Evolutionary conservation across 1,140 invertebrate genomes (phyloP), one percentile per base, ranked within the genome.

Genomic region (Amyelois transitella): DNA sequence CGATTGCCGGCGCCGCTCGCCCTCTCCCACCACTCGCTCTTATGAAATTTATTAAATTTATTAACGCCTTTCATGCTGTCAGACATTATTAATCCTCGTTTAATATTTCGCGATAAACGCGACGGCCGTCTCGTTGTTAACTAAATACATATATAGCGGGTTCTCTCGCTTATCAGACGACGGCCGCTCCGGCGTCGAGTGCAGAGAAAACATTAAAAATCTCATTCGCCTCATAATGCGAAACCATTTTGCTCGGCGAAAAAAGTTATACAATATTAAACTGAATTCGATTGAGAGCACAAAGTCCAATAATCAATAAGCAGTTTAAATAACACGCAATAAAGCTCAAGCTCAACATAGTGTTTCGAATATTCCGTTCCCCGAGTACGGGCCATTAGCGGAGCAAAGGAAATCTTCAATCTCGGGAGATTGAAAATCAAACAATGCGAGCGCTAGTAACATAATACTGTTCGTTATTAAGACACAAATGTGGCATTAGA

Each of bases 401-500:
- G 57, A 68, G 62, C 57, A 71, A 77, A 67, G 63, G 53, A 73
- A 72, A 75, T 72, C 72, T 71, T 59, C 70, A 65, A 70, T 73
- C 70, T 76, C 71, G 45, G 49, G 74, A 77, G 72, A 80, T 80
- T 75, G 71, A 77, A 80, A 84, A 81, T 78, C 79, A 84, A 84
- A 84, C 77, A 84, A 78, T 77, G 61, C 56, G 65, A 70, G 56
- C 64, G 66, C 57, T 70, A 55, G 79, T 76, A 82, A 86, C 66
- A 71, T 80, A 72, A 81, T 84, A 82, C 71, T 56, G 64, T 77
- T 60, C 64, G 71, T 76, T 87, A 85, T 83, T 83, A 83, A 81
- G 70, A 78, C 74, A 67, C 74, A 78, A 82, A 86, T 80, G 75
- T 78, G 70, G 68, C 72, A 81, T 87, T 80, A 78, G 74, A 78